Percentiles rank a stretch among this genome's conserved stretches.
Evolutionary conservation across 2,888 invertebrate species (phyloP).

Genomic region (Drosophila kanekoi): DNA sequence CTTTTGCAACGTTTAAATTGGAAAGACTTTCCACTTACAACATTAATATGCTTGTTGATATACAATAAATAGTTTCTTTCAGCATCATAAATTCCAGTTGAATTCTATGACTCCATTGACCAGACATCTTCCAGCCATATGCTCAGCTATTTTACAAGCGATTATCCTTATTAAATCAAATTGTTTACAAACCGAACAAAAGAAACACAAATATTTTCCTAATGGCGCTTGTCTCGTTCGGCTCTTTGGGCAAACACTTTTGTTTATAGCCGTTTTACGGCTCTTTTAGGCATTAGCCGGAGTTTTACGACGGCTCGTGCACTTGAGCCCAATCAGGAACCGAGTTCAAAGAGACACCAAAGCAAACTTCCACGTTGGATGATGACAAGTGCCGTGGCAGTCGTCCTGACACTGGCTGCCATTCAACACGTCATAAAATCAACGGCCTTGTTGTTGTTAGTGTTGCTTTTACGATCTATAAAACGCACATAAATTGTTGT

Average conservation of each 20-base stretch:
- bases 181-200: conserved; percentile 36
- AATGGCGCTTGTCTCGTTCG: conserved; percentile 36
- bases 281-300: conserved; percentile 67
- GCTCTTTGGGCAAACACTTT: conserved; percentile 58
- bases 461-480: conserved; percentile 79
- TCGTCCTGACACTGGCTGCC: conserved; percentile 54
- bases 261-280: conserved; percentile 78
- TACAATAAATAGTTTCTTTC: conserved; percentile 1
- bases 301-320: conserved; percentile 76
- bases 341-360: conserved; percentile 40
- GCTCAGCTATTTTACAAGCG: conserved; percentile 32
- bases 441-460: conserved; percentile 64
- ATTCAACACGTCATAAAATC: conserved; percentile 81
- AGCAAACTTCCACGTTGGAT: conserved; percentile 14
- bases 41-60: background rate
- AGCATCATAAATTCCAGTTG: conserved; percentile 10
- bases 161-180: conserved; percentile 69
- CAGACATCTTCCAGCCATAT: conserved; percentile 34
- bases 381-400: conserved; percentile 63
- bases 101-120: conserved; percentile 29
- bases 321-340: conserved; percentile 67
- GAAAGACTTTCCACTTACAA: too few species aligned
- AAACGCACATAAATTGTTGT: conserved; percentile 74
- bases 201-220: conserved; percentile 42
- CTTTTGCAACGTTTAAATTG: too few species aligned